phyloP scores from a whole-genome alignment of 2,888 invertebrate species.

The Limnephilus auricula region DNA sequence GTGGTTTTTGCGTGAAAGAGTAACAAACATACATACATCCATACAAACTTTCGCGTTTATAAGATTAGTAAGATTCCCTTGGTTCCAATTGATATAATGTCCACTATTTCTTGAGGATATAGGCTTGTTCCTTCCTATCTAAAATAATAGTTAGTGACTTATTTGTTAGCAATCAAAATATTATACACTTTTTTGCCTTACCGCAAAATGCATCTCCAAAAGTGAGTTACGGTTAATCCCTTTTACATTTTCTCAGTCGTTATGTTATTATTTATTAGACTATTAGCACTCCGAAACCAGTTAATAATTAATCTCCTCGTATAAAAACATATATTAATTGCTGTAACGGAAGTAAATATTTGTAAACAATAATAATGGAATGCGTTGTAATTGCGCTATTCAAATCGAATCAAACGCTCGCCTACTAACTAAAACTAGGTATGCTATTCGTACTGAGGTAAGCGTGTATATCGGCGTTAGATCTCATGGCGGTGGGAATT shows the following conservation, averaged over 20 bases:
- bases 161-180: no score
- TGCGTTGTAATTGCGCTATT: not conserved
- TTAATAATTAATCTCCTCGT: not conserved
- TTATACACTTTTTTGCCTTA: no score
- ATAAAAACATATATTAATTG: not conserved
- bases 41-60: no score
- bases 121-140: not conserved
- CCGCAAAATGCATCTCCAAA: no score
- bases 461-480: not conserved
- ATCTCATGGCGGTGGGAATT: not conserved
- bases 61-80: no score
- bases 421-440: not conserved
- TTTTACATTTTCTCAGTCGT: not conserved
- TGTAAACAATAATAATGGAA: not conserved
- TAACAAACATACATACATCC: no score
- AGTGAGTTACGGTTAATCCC: no score
- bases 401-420: not conserved
- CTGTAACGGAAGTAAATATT: not conserved
- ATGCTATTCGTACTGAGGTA: not conserved
- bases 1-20: no score
- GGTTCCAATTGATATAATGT: no score
- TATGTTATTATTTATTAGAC: not conserved
- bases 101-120: no score
- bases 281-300: not conserved
- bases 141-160: not conserved